Evolutionary conservation across 2,113 vertebrate genomes (phyloP), one percentile per base, ranked within the genome.

Genomic region (Lontra canadensis): DNA sequence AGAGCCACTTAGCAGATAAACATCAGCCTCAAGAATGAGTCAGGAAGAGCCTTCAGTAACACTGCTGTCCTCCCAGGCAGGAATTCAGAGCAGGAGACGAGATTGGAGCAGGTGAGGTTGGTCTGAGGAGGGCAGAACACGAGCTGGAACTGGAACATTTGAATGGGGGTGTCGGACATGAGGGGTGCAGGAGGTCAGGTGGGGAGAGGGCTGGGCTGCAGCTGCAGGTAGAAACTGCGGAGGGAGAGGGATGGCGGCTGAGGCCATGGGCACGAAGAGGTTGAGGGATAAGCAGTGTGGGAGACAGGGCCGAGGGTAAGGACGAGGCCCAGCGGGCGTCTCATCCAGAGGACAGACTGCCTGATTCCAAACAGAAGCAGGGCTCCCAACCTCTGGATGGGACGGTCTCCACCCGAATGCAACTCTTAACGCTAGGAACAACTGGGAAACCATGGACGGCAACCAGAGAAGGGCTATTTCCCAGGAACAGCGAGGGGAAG

Each of bases 21-120:
- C 74, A 88, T 55, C 96, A 23, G 80, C 49, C 88, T 95, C 55
- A 84, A 78, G 44, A 92, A 67, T 39, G 93, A 97, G 91, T 90
- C 83, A 90, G 90, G 65, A 87, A 90, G 90, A 42, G 74, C 61
- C 12, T 8, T 90, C 42, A 81, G 88, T 13, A 81, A 52, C 3
- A 34, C 29, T 23, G 21, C 44, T 31, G 57, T 71, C 65, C 57
- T 92, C 69, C 36, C 85, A 90, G 81, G 93, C 95, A 74, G 55
- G 90, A 87, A 87, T 34, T 76, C 34, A 26, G 73, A 78, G 84
- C 55, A 5, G 81, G 82, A 52, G 31, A 61, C 14, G 47, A 74
- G 90, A 61, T 1, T 42, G 71, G 79, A 89, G 80, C 12, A 42
- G 34, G 74, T 25, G 69, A 88, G 94, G 82, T 76, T 92, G 23